Evolutionary conservation across 2,113 vertebrate species (phyloP), one percentile per base, ranked within the genome.

Genomic region (Dermatemys mawii): DNA sequence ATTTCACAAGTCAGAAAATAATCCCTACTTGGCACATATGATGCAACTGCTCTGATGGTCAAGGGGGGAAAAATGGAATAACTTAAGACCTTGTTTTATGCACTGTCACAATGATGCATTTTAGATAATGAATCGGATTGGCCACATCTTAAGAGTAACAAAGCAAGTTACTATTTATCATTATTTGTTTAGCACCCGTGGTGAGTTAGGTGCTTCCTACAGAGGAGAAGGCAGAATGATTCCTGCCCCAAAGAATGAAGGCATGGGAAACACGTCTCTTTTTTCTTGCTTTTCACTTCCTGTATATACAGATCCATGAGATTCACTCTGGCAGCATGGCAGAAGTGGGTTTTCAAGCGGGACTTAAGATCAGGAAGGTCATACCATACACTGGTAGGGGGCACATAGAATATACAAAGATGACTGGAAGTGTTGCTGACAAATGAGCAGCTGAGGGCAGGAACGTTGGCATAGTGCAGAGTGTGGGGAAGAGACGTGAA

Each of bases 401-500:
- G 11, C 55, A 60, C 38, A 82, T 38, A 88, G 90, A 75, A 0
- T 0, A 11, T 35, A 14, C 0, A 0, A 14, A 16, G 11, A 8
- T 93, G 83, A 41, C 51, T 46, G 4, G 8, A 76, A 46, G 55
- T 73, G 73, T 46, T 27, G 44, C 22, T 76, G 73, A 29, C 11
- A 46, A 76, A 75, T 67, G 60, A 67, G 35, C 21, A 86, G 32
- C 27, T 84, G 63, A 8, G 4, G 0, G 57, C 46, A 57, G 50
- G 55, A 0, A 0, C n/a, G 46, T 16, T 41, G 49, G 38, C 3
- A 78, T 41, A n/a, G 8, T 80, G 44, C 51, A 81, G n/a, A 57
- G 46, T 48, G 63, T 11, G 19, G 57, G 29, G 50, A 35, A 50
- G 29, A 50, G 88, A 60, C 21, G 6, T 19, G 60, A 78, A 79